Conservation (phyloP, 2,797 vertebrate genomes). For the Peromyscus nudipes region DNA sequence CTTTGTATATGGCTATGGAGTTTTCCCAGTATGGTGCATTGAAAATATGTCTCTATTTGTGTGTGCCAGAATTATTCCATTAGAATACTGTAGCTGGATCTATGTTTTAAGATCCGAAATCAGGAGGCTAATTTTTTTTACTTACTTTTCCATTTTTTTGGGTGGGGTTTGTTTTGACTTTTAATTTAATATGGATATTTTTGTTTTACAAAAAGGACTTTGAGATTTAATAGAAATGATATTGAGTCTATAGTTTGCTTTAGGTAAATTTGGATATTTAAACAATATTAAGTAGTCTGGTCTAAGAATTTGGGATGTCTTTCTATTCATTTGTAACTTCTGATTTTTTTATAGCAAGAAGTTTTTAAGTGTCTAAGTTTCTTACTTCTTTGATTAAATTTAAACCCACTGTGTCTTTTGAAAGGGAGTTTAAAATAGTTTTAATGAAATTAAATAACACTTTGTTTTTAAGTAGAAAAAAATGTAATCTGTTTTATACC, state of each 20-base stretch:
- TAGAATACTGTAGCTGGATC: not conserved
- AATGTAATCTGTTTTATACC: not conserved
- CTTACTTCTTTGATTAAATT: constrained; percentile 7
- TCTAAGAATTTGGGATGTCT: not conserved
- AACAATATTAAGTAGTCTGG: not conserved
- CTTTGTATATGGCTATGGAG: not conserved
- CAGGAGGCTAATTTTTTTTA: not conserved
- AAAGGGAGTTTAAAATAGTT: constrained; percentile 10
- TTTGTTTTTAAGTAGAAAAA: not conserved
- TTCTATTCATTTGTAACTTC: not conserved
- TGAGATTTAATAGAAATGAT: not conserved
- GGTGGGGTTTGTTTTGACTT: not conserved
- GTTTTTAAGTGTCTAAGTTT: not conserved
- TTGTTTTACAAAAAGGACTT: not conserved
- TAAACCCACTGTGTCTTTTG: not conserved
- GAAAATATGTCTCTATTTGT: not conserved
- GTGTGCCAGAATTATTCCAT: not conserved
- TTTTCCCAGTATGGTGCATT: not conserved
- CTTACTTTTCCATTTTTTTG: not conserved
- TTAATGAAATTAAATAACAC: not conserved
- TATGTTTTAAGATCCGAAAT: not conserved
- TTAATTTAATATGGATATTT: not conserved
- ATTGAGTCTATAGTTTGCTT: not conserved
- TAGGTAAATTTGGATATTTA: not conserved
- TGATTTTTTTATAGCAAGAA: not conserved